Evolutionary conservation across 1,140 invertebrate species (phyloP).

Genomic region (Panagrolaimus sp.): DNA sequence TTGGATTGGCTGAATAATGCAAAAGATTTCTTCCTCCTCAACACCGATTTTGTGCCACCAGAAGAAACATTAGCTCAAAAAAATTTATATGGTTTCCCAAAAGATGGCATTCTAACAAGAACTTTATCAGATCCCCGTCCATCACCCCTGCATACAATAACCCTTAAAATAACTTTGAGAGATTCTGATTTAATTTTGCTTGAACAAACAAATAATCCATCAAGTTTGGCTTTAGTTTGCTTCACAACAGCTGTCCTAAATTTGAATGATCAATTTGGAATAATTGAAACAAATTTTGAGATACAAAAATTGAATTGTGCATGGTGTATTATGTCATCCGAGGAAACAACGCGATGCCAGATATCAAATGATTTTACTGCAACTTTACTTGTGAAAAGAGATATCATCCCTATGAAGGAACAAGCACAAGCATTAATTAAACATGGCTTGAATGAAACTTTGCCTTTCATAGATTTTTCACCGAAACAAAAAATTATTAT

Average conservation of each 20-base stretch:
- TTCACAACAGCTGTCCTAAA: conserved; percentile 87
- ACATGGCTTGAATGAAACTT: not conserved
- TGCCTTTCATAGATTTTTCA: too few relatives aligned
- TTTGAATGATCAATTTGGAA: conserved; percentile 61
- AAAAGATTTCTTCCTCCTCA: conserved; percentile 70
- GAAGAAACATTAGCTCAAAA: conserved; percentile 39
- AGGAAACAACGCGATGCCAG: conserved; percentile 29
- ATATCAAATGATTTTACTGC: conserved; percentile 50
- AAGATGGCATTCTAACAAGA: conserved; percentile 60
- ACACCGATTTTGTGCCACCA: conserved; percentile 43
- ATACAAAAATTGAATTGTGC: conserved; percentile 49
- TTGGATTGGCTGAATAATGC: conserved; percentile 85
- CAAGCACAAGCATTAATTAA: not conserved
- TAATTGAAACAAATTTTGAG: conserved; percentile 60
- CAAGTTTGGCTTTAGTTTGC: conserved; percentile 62
- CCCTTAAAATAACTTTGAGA: conserved; percentile 85
- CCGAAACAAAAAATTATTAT: conserved; percentile 19
- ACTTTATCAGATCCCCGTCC: conserved; percentile 55
- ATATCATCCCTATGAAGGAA: not conserved
- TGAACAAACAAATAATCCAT: conserved; percentile 76
- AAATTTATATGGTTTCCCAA: conserved; percentile 18
- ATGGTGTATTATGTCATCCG: conserved; percentile 51
- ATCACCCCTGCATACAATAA: conserved; percentile 64
- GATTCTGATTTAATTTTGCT: conserved; percentile 89
- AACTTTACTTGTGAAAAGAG: conserved; percentile 24